These are phyloP conservation scores for Cephalopterus ornatus DNA, from an alignment of 2,113 vertebrate genomes.

Conservation along the genomic window DNA sequence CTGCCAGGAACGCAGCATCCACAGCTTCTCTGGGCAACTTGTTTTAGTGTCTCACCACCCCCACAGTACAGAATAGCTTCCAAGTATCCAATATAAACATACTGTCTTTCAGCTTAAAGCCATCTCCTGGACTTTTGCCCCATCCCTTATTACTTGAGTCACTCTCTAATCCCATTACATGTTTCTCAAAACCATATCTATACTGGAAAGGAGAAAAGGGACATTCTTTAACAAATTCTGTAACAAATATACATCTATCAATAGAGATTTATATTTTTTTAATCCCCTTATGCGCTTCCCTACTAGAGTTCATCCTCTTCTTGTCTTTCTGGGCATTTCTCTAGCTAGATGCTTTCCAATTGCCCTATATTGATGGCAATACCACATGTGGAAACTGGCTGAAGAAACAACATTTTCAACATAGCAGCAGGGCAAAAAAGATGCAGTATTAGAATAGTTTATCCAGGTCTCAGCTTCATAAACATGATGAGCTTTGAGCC, in stretches of 20 bases:
- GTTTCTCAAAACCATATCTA: background rate
- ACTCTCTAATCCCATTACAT: fast-evolving
- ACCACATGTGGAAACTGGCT: background rate
- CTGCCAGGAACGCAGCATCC: background rate
- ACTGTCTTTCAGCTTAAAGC: background rate
- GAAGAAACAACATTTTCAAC: background rate
- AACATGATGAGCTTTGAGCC: background rate
- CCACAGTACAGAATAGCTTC: background rate
- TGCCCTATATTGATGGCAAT: background rate
- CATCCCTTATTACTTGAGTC: fast-evolving
- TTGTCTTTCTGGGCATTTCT: background rate
- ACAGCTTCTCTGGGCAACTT: background rate
- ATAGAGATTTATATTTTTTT: background rate
- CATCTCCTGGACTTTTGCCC: background rate
- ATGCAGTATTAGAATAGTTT: background rate
- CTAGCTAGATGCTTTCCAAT: background rate
- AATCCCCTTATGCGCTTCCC: background rate
- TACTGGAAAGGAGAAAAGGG: background rate
- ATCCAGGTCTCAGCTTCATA: background rate
- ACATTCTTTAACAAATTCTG: background rate
- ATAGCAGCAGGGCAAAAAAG: background rate
- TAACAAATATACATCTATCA: background rate
- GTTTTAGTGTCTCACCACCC: background rate
- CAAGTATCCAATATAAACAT: background rate
- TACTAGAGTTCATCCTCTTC: background rate